Base-by-base conservation (phyloP, 2,113 vertebrate genomes). In the Carassius auratus region DNA sequence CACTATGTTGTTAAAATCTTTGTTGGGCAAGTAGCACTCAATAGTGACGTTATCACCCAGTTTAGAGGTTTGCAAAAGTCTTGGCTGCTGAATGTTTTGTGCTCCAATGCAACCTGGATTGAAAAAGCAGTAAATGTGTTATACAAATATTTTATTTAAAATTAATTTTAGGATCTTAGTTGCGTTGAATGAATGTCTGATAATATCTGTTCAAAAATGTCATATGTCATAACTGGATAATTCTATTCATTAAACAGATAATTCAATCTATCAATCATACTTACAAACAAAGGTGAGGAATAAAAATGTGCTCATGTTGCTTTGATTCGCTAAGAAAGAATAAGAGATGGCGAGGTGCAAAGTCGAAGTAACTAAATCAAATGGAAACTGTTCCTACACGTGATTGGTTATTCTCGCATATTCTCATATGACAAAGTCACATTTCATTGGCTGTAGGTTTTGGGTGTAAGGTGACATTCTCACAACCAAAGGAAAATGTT, bases 371-470 rank as follows among this genome's bases (percentile, higher is more conserved):
- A 71, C 33, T 71, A n/a, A 84, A 71, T 74, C 17, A 66, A 45
- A 26, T 48, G 42, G 62, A 77, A 68, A 48, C 30, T 55, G 42
- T 69, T 52, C 17, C 21, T 57, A 17, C 5, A 33, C 1, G 19
- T 69, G 84, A 77, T 85, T 85, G 84, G 84, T 69, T 62, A 74
- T 3, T 23, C 13, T 36, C 57, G 33, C 13, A 64, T 64, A 30
- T 21, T 76, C 15, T 50, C 4, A 1, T 36, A 78, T 61, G 76
- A 61, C 76, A 66, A 21, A 19, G 4, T 64, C 57, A 48, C 1
- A 66, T 84, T 64, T 76, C 57, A 84, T 84, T 84, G 73, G 83
- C 42, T 84, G 42, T 33, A 55, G 50, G 5, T 14, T 38, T 59
- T n/a, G 26, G 55, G 21, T 79, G 30, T 61, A 33, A 55, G 4